These are phyloP conservation scores for Neoitamus cyanurus DNA, from an alignment of 2,888 invertebrate genomes.

Conservation along the genomic window DNA sequence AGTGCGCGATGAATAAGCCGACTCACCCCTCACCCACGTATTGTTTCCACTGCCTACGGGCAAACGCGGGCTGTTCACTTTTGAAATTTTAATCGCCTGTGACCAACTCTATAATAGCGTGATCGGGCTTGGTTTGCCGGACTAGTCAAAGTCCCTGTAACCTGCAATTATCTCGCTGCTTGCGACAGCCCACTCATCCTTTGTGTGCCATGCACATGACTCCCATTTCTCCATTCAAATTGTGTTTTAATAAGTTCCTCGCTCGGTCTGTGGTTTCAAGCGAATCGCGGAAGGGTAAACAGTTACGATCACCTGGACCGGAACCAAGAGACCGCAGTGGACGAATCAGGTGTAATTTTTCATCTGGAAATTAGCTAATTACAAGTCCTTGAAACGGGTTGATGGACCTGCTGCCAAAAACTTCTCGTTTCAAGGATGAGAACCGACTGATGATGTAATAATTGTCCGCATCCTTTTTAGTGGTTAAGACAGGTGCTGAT, in stretches of 20 bases:
- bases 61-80: constrained; percentile 7
- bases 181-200: background rate
- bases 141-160: background rate
- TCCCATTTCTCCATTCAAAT: background rate
- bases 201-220: background rate
- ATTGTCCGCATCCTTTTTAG: background rate
- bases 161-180: background rate
- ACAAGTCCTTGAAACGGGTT: background rate
- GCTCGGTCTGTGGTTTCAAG: background rate
- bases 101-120: constrained; percentile 10
- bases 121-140: background rate
- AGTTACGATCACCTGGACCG: constrained; percentile 15
- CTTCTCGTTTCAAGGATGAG: background rate
- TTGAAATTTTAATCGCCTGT: constrained; percentile 38
- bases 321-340: constrained; percentile 18
- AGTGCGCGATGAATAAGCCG: background rate
- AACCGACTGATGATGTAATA: background rate
- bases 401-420: background rate
- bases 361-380: constrained; percentile 16
- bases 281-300: background rate
- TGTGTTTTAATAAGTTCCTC: constrained; percentile 23
- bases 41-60: background rate
- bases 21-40: constrained; percentile 2
- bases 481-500: constrained; percentile 14
- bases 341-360: background rate